phyloP scores from a whole-genome alignment of 2,113 vertebrate genomes.

The Marmota monax region DNA sequence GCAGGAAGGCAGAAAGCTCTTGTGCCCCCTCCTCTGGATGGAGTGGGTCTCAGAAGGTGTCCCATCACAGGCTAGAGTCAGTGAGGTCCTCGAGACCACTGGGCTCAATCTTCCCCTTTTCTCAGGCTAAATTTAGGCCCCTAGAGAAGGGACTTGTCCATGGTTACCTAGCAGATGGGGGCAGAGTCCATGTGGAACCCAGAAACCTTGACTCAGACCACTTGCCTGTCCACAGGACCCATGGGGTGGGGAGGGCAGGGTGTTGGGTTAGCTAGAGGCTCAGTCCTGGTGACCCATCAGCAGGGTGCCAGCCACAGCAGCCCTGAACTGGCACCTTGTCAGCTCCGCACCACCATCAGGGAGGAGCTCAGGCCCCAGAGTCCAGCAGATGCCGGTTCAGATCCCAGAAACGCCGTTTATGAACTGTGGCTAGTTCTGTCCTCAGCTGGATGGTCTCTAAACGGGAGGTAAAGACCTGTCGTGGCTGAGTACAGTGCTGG shows the following conservation, averaged over 20 bases:
- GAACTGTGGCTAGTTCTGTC: not conserved
- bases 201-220: not conserved
- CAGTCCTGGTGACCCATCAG: not conserved
- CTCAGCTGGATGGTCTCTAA: not conserved
- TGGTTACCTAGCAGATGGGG: not conserved
- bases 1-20: not conserved
- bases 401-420: accelerated
- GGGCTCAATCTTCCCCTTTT: not conserved
- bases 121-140: not conserved
- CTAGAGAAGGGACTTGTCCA: not conserved
- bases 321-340: accelerated
- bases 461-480: too few relatives aligned
- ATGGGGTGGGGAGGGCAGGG: accelerated
- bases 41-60: not conserved
- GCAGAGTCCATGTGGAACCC: not conserved
- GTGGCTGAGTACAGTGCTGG: not conserved
- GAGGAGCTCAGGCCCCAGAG: not conserved
- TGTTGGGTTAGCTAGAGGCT: not conserved
- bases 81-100: not conserved
- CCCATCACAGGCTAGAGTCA: not conserved
- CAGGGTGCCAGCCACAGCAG: not conserved
- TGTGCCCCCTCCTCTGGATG: not conserved
- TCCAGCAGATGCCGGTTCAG: not conserved
- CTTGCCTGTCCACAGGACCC: too few relatives aligned
- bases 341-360: accelerated